A percentile compares a stretch with the other conserved stretches of the same genome.
Conservation (phyloP, 2,113 vertebrate genomes). For the Bombycilla garrulus region DNA sequence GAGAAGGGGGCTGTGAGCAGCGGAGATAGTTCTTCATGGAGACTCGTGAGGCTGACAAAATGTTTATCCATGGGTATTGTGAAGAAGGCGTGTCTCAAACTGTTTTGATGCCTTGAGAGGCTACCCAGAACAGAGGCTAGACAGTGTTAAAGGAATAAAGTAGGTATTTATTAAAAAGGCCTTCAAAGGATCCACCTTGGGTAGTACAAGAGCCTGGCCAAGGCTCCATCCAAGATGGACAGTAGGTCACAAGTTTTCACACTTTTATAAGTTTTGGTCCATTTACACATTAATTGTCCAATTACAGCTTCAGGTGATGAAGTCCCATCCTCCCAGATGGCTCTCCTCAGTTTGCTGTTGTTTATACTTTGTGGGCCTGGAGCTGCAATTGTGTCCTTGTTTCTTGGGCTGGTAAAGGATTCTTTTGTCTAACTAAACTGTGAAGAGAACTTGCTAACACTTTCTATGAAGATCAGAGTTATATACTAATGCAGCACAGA, state of each 20-base stretch:
- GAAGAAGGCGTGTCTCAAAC: background rate
- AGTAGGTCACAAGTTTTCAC: rapidly evolving
- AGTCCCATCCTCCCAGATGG: background rate
- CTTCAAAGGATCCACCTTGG: background rate
- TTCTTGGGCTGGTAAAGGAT: background rate
- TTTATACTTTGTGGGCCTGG: background rate
- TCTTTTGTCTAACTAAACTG: background rate
- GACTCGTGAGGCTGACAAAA: background rate
- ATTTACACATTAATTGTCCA: background rate
- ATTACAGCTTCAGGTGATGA: background rate
- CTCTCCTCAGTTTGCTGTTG: background rate
- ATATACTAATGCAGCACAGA: background rate
- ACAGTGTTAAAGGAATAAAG: background rate
- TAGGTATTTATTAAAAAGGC: background rate
- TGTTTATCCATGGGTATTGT: rapidly evolving
- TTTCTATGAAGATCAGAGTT: background rate
- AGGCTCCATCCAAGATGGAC: background rate
- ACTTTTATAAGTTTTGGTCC: background rate
- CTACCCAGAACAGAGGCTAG: background rate
- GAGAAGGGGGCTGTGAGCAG: background rate
- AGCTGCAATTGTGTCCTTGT: background rate
- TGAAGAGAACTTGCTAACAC: background rate
- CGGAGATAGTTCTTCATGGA: background rate
- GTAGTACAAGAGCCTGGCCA: background rate
- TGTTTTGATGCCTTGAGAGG: background rate